Conservation (phyloP, 2,888 invertebrate species). For the Lycocerus yunnanus region DNA sequence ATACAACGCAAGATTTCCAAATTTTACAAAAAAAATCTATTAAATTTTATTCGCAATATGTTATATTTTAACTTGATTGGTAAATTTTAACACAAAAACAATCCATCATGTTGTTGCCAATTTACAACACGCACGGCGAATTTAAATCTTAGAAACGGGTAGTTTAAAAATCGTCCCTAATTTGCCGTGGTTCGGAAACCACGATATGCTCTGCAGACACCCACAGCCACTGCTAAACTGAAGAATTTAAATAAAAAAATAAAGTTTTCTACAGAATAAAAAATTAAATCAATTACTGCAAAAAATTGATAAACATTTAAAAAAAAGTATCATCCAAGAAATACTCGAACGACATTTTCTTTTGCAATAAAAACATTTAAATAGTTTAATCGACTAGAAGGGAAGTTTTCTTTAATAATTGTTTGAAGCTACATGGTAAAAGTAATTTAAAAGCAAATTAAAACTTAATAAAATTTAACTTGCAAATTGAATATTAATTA, state of each 20-base stretch:
- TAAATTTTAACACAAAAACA: not conserved
- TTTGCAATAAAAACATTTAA: not conserved
- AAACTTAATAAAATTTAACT: not conserved
- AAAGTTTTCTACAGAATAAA: not conserved
- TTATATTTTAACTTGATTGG: not conserved
- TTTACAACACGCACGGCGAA: not conserved
- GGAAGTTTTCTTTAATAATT: not conserved
- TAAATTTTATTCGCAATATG: not conserved
- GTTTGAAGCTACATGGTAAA: not conserved
- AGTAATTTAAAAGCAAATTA: not conserved
- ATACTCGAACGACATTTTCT: not conserved
- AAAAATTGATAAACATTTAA: not conserved
- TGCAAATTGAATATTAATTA: not conserved
- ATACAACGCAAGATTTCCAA: not conserved
- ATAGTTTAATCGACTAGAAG: not conserved
- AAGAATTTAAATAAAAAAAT: too few relatives aligned
- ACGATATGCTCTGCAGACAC: too few relatives aligned
- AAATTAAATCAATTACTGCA: not conserved
- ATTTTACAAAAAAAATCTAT: not conserved
- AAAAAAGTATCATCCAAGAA: too few relatives aligned
- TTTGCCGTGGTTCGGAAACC: not conserved
- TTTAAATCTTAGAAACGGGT: not conserved
- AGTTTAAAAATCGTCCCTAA: not conserved
- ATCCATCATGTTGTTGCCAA: not conserved
- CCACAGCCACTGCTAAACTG: too few relatives aligned